These are phyloP conservation scores for Cuculus canorus DNA, from an alignment of 2,797 vertebrate genomes.

Conservation along the genomic window DNA sequence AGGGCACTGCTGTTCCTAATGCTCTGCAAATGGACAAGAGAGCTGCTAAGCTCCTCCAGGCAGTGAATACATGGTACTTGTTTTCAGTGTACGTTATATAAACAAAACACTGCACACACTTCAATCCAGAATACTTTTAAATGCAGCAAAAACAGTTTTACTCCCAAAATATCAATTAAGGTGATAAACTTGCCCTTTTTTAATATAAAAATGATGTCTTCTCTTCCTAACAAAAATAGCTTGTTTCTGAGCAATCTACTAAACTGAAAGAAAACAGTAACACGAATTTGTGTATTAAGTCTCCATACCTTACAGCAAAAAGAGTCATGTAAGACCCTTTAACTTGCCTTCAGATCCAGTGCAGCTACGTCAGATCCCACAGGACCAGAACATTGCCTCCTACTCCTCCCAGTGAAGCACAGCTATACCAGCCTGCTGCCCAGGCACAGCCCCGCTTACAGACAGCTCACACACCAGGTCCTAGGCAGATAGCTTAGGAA, in stretches of 20 bases:
- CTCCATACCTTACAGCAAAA: neutral
- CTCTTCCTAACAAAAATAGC: neutral
- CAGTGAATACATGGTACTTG: neutral
- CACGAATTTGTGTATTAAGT: neutral
- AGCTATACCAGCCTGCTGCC: neutral
- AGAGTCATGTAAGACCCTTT: neutral
- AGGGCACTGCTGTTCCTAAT: neutral
- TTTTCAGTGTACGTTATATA: neutral
- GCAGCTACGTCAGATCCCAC: neutral
- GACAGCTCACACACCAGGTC: fast-evolving
- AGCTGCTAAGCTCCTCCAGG: neutral
- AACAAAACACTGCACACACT: neutral
- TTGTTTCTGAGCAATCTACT: neutral
- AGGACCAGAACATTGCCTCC: neutral
- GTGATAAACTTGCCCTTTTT: neutral
- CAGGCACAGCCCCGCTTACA: neutral
- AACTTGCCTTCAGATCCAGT: neutral
- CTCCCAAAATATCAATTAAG: neutral
- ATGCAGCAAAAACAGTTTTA: neutral
- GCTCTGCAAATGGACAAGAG: neutral
- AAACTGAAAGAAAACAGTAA: neutral
- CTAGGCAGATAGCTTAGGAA: neutral
- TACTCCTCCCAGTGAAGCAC: neutral
- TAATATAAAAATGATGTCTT: neutral
- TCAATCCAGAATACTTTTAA: neutral